Evolutionary conservation across 2,888 invertebrate genomes (phyloP).

Genomic region (Netelia fuscicornis): DNA sequence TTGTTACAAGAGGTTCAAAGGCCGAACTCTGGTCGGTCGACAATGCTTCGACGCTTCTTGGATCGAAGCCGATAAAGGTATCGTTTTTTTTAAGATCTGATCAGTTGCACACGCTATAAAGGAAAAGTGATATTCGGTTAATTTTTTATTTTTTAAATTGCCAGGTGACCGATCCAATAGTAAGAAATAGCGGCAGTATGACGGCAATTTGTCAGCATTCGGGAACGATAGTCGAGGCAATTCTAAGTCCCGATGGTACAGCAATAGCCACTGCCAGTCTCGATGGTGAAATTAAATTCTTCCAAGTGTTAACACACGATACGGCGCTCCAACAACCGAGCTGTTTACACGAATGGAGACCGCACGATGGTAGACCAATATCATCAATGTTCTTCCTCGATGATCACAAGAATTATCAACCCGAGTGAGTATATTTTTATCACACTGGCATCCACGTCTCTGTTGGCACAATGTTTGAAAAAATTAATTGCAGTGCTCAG

Average conservation of each 20-base stretch:
- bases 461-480: slow-evolving; percentile 18
- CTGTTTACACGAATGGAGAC: slow-evolving; percentile 97
- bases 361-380: slow-evolving; percentile 95
- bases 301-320: slow-evolving; percentile 92
- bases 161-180: slow-evolving; percentile 78
- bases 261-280: slow-evolving; percentile 95
- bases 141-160: slow-evolving; percentile 52
- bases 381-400: slow-evolving; percentile 97
- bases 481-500: slow-evolving; percentile 86
- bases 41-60: slow-evolving; percentile 76
- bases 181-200: slow-evolving; percentile 79
- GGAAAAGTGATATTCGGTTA: slow-evolving; percentile 2
- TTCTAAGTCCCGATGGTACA: slow-evolving; percentile 97
- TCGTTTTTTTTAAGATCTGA: background rate
- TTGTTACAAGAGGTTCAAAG: slow-evolving; percentile 91
- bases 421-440: slow-evolving; percentile 88
- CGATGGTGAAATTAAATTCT: slow-evolving; percentile 97
- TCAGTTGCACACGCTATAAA: background rate
- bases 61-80: slow-evolving; percentile 75
- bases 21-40: slow-evolving; percentile 85
- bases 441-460: slow-evolving; percentile 30
- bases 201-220: slow-evolving; percentile 87
- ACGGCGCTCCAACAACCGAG: slow-evolving; percentile 87
- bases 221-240: slow-evolving; percentile 92
- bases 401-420: slow-evolving; percentile 92